phyloP scores from a whole-genome alignment of 2,797 vertebrate species.

The Falco berigora region DNA sequence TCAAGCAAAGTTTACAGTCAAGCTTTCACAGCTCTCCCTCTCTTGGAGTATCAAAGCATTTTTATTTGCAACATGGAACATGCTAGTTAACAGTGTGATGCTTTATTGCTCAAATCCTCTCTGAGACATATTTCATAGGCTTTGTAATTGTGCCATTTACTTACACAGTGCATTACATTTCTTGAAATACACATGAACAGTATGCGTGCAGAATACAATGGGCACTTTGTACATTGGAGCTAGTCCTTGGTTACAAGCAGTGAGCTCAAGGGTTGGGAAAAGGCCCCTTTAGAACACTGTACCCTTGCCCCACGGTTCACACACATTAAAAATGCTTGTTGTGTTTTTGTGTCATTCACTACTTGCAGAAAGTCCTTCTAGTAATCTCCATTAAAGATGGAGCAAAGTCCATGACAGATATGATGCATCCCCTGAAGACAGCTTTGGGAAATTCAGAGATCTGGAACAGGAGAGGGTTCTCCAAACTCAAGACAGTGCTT shows the following conservation, averaged over 20 bases:
- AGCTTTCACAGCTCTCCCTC: neutral
- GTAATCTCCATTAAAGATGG: neutral
- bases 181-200: slow-evolving; percentile 8
- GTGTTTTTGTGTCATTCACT: neutral
- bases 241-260: neutral
- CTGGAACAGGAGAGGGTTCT: neutral
- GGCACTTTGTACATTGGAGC: neutral
- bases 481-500: neutral
- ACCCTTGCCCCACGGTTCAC: neutral
- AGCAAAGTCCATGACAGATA: neutral
- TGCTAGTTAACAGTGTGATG: neutral
- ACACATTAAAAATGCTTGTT: neutral
- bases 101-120: neutral
- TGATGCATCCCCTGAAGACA: neutral
- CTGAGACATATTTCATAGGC: neutral
- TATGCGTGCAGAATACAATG: neutral
- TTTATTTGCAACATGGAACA: neutral
- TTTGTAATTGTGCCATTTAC: slow-evolving; percentile 7
- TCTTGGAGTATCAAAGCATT: neutral
- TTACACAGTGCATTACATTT: neutral
- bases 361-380: neutral
- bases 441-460: neutral
- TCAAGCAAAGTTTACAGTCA: neutral
- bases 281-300: neutral
- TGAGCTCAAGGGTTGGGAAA: neutral